These are phyloP conservation scores for Polydrusus cervinus DNA, from an alignment of 2,888 invertebrate species.

Conservation along the genomic window DNA sequence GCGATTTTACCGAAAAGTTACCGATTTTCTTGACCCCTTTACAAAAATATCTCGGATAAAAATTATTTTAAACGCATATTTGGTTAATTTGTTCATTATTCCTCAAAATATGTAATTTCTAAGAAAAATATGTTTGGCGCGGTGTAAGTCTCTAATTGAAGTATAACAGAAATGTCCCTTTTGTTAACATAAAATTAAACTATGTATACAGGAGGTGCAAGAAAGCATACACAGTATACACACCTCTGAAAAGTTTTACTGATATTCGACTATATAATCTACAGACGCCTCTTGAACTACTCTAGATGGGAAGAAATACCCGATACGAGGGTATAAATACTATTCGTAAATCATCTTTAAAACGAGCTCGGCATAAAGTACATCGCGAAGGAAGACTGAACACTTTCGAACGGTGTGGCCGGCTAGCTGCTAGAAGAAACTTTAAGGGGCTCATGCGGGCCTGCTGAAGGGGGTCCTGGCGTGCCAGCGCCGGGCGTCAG, in stretches of 20 bases:
- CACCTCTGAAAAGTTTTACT: background rate
- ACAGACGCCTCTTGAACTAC: background rate
- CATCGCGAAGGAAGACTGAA: constrained; percentile 66
- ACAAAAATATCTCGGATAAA: too few relatives aligned
- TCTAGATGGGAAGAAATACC: constrained; percentile 14
- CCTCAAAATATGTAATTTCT: too few relatives aligned
- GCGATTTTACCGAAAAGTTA: too few relatives aligned
- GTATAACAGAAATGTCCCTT: too few relatives aligned
- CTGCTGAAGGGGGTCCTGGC: constrained; percentile 68
- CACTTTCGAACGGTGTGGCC: constrained; percentile 67
- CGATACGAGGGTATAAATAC: constrained; percentile 38
- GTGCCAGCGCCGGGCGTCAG: constrained; percentile 70
- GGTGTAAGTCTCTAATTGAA: too few relatives aligned
- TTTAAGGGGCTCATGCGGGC: constrained; percentile 65
- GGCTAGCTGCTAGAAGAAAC: constrained; percentile 71
- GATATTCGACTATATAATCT: too few relatives aligned
- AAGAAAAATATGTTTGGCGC: too few relatives aligned
- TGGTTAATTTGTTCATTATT: too few relatives aligned
- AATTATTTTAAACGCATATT: too few relatives aligned
- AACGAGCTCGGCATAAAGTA: constrained; percentile 35
- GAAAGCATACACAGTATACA: too few relatives aligned
- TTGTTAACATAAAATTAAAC: too few relatives aligned
- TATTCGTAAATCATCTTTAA: constrained; percentile 32
- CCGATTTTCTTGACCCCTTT: too few relatives aligned
- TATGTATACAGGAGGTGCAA: background rate